Conservation (phyloP, 2,888 invertebrate species). For the Drosophila colorata region DNA sequence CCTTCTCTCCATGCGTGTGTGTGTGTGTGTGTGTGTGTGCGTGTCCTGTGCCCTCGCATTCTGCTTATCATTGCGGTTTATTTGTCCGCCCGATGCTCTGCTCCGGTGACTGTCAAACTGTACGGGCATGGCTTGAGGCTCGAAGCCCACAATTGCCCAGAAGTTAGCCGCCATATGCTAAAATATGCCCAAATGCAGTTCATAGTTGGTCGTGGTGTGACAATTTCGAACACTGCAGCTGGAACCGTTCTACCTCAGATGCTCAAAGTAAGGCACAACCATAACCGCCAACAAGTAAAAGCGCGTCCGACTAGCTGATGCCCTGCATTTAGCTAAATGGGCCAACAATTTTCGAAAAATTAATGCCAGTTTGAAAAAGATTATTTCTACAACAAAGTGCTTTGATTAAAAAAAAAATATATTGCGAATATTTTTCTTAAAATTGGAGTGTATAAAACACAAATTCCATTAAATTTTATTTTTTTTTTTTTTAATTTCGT, state of each 20-base stretch:
- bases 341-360: too few species aligned
- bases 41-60: constrained; percentile 41
- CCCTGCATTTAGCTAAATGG: too few species aligned
- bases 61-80: constrained; percentile 65
- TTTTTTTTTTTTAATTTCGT: too few species aligned
- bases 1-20: constrained; percentile 11
- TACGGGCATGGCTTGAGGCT: constrained; percentile 2
- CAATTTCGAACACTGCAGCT: constrained; percentile 8
- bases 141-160: constrained; percentile 7
- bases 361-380: too few species aligned
- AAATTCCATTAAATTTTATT: too few species aligned
- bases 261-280: constrained; percentile 7
- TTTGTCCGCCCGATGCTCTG: constrained; percentile 46
- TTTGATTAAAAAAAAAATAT: too few species aligned
- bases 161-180: constrained; percentile 28
- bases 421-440: too few species aligned
- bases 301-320: background rate
- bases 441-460: too few species aligned
- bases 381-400: too few species aligned
- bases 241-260: background rate
- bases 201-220: constrained; percentile 37
- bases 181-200: constrained; percentile 48
- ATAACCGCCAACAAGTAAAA: background rate
- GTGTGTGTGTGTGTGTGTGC: background rate
- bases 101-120: constrained; percentile 46